Evolutionary conservation across 2,888 invertebrate genomes (phyloP), one percentile per base, ranked within the genome.

Genomic region (Gymnoscelis rufifasciata): DNA sequence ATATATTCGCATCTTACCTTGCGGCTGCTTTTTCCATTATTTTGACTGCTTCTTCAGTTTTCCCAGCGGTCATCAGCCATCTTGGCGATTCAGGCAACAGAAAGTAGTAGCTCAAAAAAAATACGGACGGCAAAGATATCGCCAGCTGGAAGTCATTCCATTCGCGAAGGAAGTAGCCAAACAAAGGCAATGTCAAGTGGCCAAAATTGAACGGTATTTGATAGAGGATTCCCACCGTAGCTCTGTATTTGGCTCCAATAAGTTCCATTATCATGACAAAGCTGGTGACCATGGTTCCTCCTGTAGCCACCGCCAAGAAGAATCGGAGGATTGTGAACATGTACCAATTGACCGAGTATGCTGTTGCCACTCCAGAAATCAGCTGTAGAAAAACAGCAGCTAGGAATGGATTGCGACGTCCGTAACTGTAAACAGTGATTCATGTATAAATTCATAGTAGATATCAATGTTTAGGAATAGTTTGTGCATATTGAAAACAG

Each of bases 231-330:
- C 93, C 93, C 29, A 94, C 92, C 86, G 95, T 93, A 1, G 90
- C 91, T 55, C 91, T 84, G 58, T 88, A 88, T 59, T 83, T 84
- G 0, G 88, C 76, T 0, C 93, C 93, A 41, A 92, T 89, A 14
- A 92, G 73, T 69, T 93, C 93, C 92, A 93, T 92, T 6, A 90
- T 89, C 3, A 93, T 80, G 2, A 93, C 92, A 55, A 93, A 93
- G 66, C 92, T 92, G 33, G 93, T 94, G 39, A 94, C 92, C 93
- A 96, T 96, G 0, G 94, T 93, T 27, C 95, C 95, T 35, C 94
- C 95, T 1, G 94, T 94, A 7, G 94, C 94, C 14, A 93, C 87
- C 0, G 94, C 95, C 8, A 92, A 90, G 12, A 94, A 65, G 67
- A 95, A 93, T 31, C 95, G 88, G 37, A 93, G 88, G 0, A 92